Base-by-base conservation (phyloP, 92 coral and sea anemone genomes). In the Heliopora coerulea region DNA sequence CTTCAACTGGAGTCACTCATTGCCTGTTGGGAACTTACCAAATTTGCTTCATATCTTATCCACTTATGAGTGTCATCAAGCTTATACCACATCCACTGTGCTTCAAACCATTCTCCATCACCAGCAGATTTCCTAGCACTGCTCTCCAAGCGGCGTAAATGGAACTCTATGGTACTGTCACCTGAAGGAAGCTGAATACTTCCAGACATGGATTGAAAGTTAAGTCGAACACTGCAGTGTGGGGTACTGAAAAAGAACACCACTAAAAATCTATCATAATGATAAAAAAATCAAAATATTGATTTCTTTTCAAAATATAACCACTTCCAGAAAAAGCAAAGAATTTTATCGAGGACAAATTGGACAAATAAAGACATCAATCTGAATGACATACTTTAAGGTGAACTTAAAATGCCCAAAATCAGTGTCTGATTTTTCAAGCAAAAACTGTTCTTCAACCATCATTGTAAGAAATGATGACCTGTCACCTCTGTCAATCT, bases 1-100 rank as follows among this genome's bases (percentile, higher is more conserved):
- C n/a, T n/a, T n/a, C n/a, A n/a, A n/a, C n/a, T n/a, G n/a, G n/a
- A n/a, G n/a, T n/a, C n/a, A n/a, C n/a, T n/a, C n/a, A n/a, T n/a
- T n/a, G n/a, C n/a, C n/a, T n/a, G n/a, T n/a, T n/a, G n/a, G n/a
- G n/a, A 37, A 57, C 58, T 28, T 12, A 87, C 86, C 20, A 65
- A 28, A 18, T 72, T 75, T 18, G 40, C 66, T 49, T 78, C 84
- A 62, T 85, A 88, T 83, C 85, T 83, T 13, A 29, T 80, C 83
- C 89, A 90, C n/a, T 74, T 74, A 12, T 61, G 40, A 27, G 8
- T 19, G 17, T 80, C 76, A 83, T 59, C 82, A 25, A 76, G 79
- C 88, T 87, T 83, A 68, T 82, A 85, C 97, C 97, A 90, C 46
- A 72, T 37, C 97, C 97, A 90, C 33, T 72, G 63, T 37, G 97